A percentile compares a stretch with the other conserved stretches of the same genome.
These are phyloP conservation scores for Drosophila pectinifera DNA, from an alignment of 1,140 invertebrate genomes.

Conservation along the genomic window DNA sequence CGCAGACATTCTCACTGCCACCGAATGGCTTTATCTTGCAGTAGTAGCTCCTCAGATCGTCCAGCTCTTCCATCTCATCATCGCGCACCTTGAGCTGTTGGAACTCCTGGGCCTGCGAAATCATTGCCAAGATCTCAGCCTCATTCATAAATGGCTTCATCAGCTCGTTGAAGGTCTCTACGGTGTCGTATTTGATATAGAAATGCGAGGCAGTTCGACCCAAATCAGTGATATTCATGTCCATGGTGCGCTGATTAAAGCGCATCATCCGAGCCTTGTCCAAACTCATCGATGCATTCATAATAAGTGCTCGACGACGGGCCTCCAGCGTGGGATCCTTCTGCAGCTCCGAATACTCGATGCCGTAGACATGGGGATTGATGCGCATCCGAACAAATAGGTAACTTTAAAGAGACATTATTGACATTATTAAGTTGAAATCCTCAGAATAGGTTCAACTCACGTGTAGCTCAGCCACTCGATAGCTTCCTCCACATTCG, in stretches of 20 bases:
- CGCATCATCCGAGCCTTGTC: slow-evolving; percentile 98
- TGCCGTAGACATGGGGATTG: slow-evolving; percentile 96
- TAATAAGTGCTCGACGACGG: slow-evolving; percentile 91
- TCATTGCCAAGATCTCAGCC: slow-evolving; percentile 93
- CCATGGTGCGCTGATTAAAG: slow-evolving; percentile 93
- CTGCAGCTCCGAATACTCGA: slow-evolving; percentile 89
- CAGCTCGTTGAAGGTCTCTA: slow-evolving; percentile 95
- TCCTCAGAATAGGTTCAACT: neutral
- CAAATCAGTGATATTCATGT: slow-evolving; percentile 93
- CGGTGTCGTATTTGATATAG: slow-evolving; percentile 98
- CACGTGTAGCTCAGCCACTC: slow-evolving; percentile 98
- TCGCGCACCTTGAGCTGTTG: slow-evolving; percentile 98
- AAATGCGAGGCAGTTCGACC: slow-evolving; percentile 98
- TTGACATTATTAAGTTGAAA: neutral
- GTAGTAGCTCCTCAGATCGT: slow-evolving; percentile 89
- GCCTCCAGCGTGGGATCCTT: slow-evolving; percentile 91
- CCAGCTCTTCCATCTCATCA: slow-evolving; percentile 96
- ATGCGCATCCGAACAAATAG: slow-evolving; percentile 96
- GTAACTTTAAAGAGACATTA: slow-evolving; percentile 86
- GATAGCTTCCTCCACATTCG: slow-evolving; percentile 97
- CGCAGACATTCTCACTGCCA: slow-evolving; percentile 94
- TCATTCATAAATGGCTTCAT: slow-evolving; percentile 93
- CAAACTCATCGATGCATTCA: slow-evolving; percentile 91
- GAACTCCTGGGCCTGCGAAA: slow-evolving; percentile 97
- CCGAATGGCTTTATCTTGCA: slow-evolving; percentile 92